Percentiles rank a stretch among this genome's conserved stretches.
These are phyloP conservation scores for Ornithoptera priamus DNA, from an alignment of 2,888 invertebrate species.

Conservation along the genomic window DNA sequence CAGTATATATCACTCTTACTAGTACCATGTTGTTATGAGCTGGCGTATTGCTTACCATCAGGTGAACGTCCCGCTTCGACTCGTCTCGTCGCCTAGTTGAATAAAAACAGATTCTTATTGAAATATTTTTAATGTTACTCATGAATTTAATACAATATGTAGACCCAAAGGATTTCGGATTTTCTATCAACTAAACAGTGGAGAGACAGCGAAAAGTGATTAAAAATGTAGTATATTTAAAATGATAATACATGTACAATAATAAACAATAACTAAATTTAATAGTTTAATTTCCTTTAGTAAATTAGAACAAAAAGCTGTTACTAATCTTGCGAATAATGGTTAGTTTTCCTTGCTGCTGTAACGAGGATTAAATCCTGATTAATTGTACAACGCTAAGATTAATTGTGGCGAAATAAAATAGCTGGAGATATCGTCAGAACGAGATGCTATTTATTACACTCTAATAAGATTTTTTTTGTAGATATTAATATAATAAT, in stretches of 20 bases:
- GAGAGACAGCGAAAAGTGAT: too few relatives aligned
- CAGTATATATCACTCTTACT: too few relatives aligned
- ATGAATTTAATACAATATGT: too few relatives aligned
- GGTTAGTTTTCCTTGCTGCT: slow-evolving; percentile 8
- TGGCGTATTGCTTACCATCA: too few relatives aligned
- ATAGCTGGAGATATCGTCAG: slow-evolving; percentile 8
- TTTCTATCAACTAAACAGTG: too few relatives aligned
- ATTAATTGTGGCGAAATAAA: slow-evolving; percentile 26
- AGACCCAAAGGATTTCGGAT: too few relatives aligned
- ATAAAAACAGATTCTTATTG: too few relatives aligned
- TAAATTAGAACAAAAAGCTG: slow-evolving; percentile 6
- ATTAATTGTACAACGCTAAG: slow-evolving; percentile 24
- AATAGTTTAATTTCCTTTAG: not conserved
- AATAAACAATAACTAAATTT: not conserved
- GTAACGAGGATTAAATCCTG: slow-evolving; percentile 26
- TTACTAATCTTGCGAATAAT: slow-evolving; percentile 14
- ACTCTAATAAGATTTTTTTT: not conserved
- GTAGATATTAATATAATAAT: not conserved
- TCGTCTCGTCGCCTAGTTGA: too few relatives aligned
- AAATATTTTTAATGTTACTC: too few relatives aligned
- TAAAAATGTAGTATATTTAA: too few relatives aligned
- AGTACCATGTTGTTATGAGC: too few relatives aligned
- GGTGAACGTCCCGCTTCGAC: too few relatives aligned
- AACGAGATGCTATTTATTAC: slow-evolving; percentile 19
- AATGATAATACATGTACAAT: not conserved